These are phyloP conservation scores for Anoplolepis gracilipes DNA, from an alignment of 1,140 invertebrate species.

Conservation along the genomic window DNA sequence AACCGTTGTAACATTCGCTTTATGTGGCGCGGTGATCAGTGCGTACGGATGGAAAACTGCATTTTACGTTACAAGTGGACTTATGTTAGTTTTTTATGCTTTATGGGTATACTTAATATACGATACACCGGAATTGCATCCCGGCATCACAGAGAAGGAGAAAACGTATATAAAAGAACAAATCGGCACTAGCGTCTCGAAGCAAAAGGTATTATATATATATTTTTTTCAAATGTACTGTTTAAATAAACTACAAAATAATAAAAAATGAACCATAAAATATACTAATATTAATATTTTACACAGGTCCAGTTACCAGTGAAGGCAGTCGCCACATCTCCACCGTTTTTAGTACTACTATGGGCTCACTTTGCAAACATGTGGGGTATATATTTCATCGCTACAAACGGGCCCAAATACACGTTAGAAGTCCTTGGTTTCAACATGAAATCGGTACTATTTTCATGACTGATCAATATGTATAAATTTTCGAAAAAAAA, in stretches of 20 bases:
- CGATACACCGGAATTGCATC: slow-evolving; percentile 91
- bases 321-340: slow-evolving; percentile 86
- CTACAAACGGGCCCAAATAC: slow-evolving; percentile 96
- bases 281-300: slow-evolving; percentile 9
- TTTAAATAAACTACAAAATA: slow-evolving; percentile 9
- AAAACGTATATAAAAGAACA: slow-evolving; percentile 90
- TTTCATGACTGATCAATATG: neutral
- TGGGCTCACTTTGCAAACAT: slow-evolving; percentile 91
- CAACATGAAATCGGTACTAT: slow-evolving; percentile 89
- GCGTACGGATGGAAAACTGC: slow-evolving; percentile 90
- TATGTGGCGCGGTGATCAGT: slow-evolving; percentile 89
- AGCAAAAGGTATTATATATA: slow-evolving; percentile 81
- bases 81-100: slow-evolving; percentile 88
- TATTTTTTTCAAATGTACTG: too few species aligned
- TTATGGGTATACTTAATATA: slow-evolving; percentile 89
- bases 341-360: slow-evolving; percentile 89
- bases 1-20: slow-evolving; percentile 91
- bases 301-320: slow-evolving; percentile 79
- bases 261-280: neutral
- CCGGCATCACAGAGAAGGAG: slow-evolving; percentile 91
- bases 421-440: slow-evolving; percentile 94
- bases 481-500: neutral
- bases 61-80: slow-evolving; percentile 90
- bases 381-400: slow-evolving; percentile 93
- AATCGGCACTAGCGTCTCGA: slow-evolving; percentile 86